These are phyloP conservation scores for Anguilla pacifica DNA, from an alignment of 2,797 vertebrate genomes.

Conservation along the genomic window DNA sequence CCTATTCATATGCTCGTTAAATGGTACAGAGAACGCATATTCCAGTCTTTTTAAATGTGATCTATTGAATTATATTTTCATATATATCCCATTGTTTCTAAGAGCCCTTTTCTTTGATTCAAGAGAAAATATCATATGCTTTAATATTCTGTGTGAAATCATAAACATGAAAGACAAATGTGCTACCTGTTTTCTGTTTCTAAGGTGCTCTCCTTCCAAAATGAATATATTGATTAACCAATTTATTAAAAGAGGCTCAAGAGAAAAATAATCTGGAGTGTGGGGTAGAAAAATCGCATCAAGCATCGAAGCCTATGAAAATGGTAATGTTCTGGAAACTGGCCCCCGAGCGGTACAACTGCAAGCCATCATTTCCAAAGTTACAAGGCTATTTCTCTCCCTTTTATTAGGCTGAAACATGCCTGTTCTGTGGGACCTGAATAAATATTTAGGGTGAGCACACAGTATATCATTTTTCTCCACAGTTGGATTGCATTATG, in stretches of 20 bases:
- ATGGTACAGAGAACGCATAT: background rate
- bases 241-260: background rate
- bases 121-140: background rate
- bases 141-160: background rate
- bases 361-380: constrained; percentile 58
- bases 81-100: background rate
- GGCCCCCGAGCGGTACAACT: constrained; percentile 66
- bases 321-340: constrained; percentile 74
- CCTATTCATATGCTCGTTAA: background rate
- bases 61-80: background rate
- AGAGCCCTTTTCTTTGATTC: background rate
- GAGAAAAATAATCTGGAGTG: constrained; percentile 1
- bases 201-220: background rate
- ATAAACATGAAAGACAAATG: background rate
- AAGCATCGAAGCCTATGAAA: constrained; percentile 66
- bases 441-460: constrained; percentile 97
- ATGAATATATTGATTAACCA: background rate
- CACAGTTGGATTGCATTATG: constrained; percentile 97
- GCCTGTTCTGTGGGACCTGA: constrained; percentile 86
- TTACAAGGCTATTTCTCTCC: constrained; percentile 73
- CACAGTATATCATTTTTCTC: constrained; percentile 98
- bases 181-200: background rate
- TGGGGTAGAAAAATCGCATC: constrained; percentile 47
- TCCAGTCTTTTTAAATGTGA: background rate
- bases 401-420: constrained; percentile 81